Conservation (phyloP, 1,140 invertebrate species). For the Panagrolaimus sp. region DNA sequence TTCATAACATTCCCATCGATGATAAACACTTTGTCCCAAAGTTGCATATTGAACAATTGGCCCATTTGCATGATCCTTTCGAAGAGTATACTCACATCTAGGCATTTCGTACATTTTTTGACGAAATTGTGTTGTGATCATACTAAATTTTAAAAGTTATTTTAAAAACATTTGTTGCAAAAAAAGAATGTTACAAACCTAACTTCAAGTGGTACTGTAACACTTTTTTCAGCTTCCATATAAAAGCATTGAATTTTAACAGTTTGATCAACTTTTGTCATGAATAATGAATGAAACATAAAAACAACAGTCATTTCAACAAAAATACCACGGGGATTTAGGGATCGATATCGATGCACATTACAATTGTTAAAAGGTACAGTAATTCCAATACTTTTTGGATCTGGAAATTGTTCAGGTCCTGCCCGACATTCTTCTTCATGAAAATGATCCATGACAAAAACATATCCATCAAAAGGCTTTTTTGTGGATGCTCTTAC, state of each 20-base stretch:
- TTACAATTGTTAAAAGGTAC: constrained; percentile 57
- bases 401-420: constrained; percentile 54
- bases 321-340: constrained; percentile 58
- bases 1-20: constrained; percentile 58
- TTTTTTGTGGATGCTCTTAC: constrained; percentile 58
- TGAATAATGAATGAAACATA: constrained; percentile 58
- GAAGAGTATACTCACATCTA: constrained; percentile 54
- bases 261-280: constrained; percentile 59
- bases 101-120: constrained; percentile 59
- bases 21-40: constrained; percentile 55
- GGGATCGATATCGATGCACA: constrained; percentile 57
- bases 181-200: constrained; percentile 38
- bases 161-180: constrained; percentile 8
- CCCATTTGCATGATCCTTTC: constrained; percentile 56
- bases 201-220: constrained; percentile 56
- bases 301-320: constrained; percentile 59
- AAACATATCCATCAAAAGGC: constrained; percentile 58
- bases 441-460: constrained; percentile 58
- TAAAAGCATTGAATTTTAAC: constrained; percentile 59
- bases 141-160: constrained; percentile 37
- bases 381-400: constrained; percentile 53
- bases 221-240: constrained; percentile 58
- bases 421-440: constrained; percentile 56
- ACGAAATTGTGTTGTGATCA: constrained; percentile 59
- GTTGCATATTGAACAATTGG: constrained; percentile 56